These are phyloP conservation scores for Campoplex nolae DNA, from an alignment of 2,888 invertebrate genomes.

Conservation along the genomic window DNA sequence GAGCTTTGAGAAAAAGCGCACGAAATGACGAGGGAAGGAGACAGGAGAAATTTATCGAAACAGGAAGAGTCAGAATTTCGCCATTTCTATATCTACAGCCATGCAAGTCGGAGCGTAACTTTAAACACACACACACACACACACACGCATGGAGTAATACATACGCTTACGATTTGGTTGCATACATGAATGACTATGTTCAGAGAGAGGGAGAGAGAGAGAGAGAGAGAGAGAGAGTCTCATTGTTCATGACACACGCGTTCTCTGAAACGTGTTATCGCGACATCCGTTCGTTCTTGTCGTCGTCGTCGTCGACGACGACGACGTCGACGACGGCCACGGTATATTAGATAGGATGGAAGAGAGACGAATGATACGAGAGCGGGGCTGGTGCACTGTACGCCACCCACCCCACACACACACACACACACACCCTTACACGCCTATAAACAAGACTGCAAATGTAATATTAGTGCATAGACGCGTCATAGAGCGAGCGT, in stretches of 20 bases:
- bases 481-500: neutral
- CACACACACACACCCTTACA: conserved; percentile 12
- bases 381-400: conserved; percentile 66
- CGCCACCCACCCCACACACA: conserved; percentile 19
- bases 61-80: neutral
- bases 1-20: neutral
- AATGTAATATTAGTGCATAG: conserved; percentile 21
- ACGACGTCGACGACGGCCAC: conserved; percentile 54
- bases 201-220: conserved; percentile 22
- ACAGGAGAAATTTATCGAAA: neutral
- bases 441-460: neutral
- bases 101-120: neutral
- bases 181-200: conserved; percentile 42
- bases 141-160: neutral
- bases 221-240: conserved; percentile 56
- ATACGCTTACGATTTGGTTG: conserved; percentile 7
- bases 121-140: neutral
- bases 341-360: conserved; percentile 75
- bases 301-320: conserved; percentile 50
- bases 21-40: neutral
- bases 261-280: conserved; percentile 76
- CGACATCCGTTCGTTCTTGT: conserved; percentile 77
- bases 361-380: conserved; percentile 63
- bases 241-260: conserved; percentile 72
- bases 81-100: neutral